Conservation (phyloP, 2,888 invertebrate genomes). For the Drosophila nigritarsus region DNA sequence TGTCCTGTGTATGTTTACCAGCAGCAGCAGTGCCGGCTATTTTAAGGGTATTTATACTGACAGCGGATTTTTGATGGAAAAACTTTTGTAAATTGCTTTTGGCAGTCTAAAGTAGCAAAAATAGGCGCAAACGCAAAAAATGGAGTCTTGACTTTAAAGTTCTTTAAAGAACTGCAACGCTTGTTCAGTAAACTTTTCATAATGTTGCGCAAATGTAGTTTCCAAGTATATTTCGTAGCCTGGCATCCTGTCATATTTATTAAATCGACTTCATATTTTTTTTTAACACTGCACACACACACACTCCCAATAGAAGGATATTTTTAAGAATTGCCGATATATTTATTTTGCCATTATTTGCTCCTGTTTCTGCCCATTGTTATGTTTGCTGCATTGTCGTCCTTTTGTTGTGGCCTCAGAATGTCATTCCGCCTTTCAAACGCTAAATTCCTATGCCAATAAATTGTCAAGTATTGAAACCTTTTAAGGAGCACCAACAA, state of each 20-base stretch:
- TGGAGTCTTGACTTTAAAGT: conserved; percentile 36
- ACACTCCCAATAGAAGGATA: conserved; percentile 11
- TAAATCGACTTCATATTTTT: conserved; percentile 76
- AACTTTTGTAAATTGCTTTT: conserved; percentile 85
- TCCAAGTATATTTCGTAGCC: conserved; percentile 23
- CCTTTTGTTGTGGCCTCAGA: conserved; percentile 48
- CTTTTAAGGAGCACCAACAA: background rate
- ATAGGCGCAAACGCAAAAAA: conserved; percentile 35
- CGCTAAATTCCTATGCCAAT: conserved; percentile 5
- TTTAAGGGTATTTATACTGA: conserved; percentile 84
- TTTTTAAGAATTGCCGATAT: conserved; percentile 41
- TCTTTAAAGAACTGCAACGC: conserved; percentile 33
- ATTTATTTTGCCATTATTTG: conserved; percentile 47
- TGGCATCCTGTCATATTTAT: conserved; percentile 65
- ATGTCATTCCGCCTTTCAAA: conserved; percentile 28
- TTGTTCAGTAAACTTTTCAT: conserved; percentile 12
- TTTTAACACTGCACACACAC: conserved; percentile 13
- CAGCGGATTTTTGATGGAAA: conserved; percentile 84
- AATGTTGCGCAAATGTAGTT: conserved; percentile 17
- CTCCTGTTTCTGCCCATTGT: conserved; percentile 29
- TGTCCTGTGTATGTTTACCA: conserved; percentile 58
- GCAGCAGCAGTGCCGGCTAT: conserved; percentile 67
- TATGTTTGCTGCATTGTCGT: conserved; percentile 42
- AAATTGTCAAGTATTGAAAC: conserved; percentile 24
- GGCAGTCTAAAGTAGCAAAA: conserved; percentile 48